phyloP scores from a whole-genome alignment of 2,888 invertebrate genomes.

The Rotaria socialis region DNA sequence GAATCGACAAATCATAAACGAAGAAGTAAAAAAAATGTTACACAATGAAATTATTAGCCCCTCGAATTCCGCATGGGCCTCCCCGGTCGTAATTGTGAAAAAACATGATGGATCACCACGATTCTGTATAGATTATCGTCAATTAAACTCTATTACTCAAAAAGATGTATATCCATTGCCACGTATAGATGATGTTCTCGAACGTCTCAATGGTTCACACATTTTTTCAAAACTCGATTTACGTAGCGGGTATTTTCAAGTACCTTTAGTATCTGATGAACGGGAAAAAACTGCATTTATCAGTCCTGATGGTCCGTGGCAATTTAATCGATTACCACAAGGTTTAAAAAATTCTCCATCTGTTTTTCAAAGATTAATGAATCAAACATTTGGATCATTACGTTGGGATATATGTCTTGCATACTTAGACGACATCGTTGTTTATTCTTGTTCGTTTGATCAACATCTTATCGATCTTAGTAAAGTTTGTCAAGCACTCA shows the following conservation, averaged over 20 bases:
- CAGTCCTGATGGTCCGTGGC: not conserved
- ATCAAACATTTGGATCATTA: not conserved
- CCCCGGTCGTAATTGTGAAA: not conserved
- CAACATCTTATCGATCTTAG: not conserved
- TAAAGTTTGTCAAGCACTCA: not conserved
- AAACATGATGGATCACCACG: not conserved
- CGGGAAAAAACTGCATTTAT: not conserved
- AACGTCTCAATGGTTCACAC: too few relatives aligned
- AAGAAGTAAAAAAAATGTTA: not conserved
- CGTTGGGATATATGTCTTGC: not conserved
- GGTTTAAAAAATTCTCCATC: not conserved
- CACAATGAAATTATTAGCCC: not conserved
- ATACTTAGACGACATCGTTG: not conserved
- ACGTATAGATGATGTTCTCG: too few relatives aligned
- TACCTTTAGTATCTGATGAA: not conserved
- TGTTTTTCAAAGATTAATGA: constrained; percentile 10
- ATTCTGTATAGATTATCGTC: not conserved
- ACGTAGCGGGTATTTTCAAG: too few relatives aligned
- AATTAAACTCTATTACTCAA: not conserved
- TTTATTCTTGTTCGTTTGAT: not conserved
- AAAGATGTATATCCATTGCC: not conserved
- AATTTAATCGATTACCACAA: constrained; percentile 23
- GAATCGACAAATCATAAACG: not conserved
- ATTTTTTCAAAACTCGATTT: too few relatives aligned
- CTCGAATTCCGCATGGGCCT: not conserved